Evolutionary conservation across 1,140 invertebrate species (phyloP).

Genomic region (Sarcophaga peregrina): DNA sequence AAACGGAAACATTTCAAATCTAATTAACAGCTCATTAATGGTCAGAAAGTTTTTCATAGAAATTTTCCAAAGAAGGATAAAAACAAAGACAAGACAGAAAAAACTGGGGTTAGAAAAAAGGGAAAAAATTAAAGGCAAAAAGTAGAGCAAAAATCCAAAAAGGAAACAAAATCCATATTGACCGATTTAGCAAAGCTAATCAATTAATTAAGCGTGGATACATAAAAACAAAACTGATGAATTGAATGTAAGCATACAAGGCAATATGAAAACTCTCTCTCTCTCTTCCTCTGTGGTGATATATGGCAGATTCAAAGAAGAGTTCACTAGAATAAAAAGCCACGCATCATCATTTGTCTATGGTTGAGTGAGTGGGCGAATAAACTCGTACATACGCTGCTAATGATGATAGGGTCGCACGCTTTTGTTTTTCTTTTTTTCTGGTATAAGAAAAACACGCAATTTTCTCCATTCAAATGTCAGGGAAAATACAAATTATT

Average conservation of each 20-base stretch:
- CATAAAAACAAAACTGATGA: background rate
- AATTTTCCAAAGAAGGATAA: background rate
- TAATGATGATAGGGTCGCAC: background rate
- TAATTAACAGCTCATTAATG: conserved; percentile 44
- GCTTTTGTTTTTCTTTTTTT: background rate
- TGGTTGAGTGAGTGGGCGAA: background rate
- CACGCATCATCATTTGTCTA: conserved; percentile 28
- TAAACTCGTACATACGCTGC: background rate
- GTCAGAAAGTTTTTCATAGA: background rate
- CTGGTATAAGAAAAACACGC: conserved; percentile 3
- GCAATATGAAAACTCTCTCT: too few relatives aligned
- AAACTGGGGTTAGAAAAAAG: too few relatives aligned
- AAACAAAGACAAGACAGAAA: too few relatives aligned
- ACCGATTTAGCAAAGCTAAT: conserved; percentile 49
- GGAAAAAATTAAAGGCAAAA: conserved; percentile 15
- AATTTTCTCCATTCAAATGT: conserved; percentile 21
- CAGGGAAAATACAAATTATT: conserved; percentile 35
- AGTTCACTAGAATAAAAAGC: conserved; percentile 14
- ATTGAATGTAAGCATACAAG: background rate
- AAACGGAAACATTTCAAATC: conserved; percentile 40
- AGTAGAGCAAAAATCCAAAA: background rate
- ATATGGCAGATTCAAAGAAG: background rate
- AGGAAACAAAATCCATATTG: conserved; percentile 46
- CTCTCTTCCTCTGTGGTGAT: too few relatives aligned
- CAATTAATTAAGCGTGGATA: conserved; percentile 46